Base-by-base conservation (phyloP, 2,113 vertebrate species). In the Pimephales promelas region DNA sequence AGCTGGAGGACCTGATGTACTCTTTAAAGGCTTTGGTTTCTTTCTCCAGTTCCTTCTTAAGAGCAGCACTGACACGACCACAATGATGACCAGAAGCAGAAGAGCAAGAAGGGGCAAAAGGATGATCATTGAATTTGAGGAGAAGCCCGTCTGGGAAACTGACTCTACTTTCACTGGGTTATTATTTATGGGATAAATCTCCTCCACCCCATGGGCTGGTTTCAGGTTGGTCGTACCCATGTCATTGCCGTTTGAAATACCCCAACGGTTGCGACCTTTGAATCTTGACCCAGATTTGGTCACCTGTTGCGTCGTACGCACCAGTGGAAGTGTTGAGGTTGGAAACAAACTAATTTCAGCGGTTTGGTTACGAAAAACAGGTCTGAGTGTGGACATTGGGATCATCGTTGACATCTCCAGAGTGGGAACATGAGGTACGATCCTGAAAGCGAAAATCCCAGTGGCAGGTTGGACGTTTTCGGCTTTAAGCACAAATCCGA, bases 401-500 rank as follows among this genome's bases (percentile, higher is more conserved):
- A 88, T 88, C 82, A 86, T 56, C 11, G 92, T 86, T 52, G 90
- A 91, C 56, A 92, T 92, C 24, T 85, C 36, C 84, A 92, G 72
- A 0, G 40, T 64, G 82, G 90, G 88, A 81, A 92, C 92, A 82
- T 92, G 91, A 4, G 94, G 93, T 72, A 96, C 89, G 0, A 97
- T 90, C 49, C 90, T 94, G 85, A 96, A 98, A 22, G 86, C 82
- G 78, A 98, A 93, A 86, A 83, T 91, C 18, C 94, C 95, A 5
- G 90, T 71, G 2, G 94, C 96, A 84, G 96, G 95, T 86, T 95
- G 96, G 9, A 97, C 83, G 5, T 88, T 90, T 43, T 94, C 92
- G 75, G 95, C 96, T 92, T 92, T 95, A 83, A 98, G 89, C 1
- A 96, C 24, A 91, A 98, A 97, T 0, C 87, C 88, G 64, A 99